Evolutionary conservation across 1,140 invertebrate species (phyloP).

Genomic region (Kradibia gibbosae): DNA sequence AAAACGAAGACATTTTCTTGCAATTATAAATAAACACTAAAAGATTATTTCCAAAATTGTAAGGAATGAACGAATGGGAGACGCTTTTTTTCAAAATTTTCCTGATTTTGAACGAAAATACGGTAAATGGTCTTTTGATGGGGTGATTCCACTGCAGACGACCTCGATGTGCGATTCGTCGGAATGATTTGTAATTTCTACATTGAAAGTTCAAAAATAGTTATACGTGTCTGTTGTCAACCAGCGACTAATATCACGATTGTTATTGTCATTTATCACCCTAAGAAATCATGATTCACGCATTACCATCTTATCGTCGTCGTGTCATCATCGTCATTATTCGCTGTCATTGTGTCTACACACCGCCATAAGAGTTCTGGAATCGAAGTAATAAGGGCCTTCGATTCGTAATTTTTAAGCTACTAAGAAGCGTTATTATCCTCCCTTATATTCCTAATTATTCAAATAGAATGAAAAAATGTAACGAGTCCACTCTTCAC

Average conservation of each 20-base stretch:
- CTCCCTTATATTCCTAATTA: constrained; percentile 39
- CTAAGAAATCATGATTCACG: constrained; percentile 51
- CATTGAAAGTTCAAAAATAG: constrained; percentile 25
- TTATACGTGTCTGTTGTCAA: constrained; percentile 33
- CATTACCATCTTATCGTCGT: constrained; percentile 49
- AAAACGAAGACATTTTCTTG: neutral
- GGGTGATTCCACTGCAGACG: neutral
- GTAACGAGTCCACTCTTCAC: constrained; percentile 2
- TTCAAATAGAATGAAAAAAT: constrained; percentile 26
- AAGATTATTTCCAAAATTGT: neutral
- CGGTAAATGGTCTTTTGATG: no score
- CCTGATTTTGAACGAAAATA: no score
- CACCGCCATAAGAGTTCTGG: constrained; percentile 50
- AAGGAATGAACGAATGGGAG: no score
- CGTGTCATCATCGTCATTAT: constrained; percentile 46
- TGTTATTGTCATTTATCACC: constrained; percentile 43
- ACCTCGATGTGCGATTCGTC: constrained; percentile 24
- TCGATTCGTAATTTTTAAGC: constrained; percentile 45
- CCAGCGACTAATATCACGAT: constrained; percentile 28
- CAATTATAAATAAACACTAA: neutral
- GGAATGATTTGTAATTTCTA: constrained; percentile 6
- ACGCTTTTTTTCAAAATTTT: no score
- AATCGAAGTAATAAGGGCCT: constrained; percentile 44
- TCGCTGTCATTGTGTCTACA: constrained; percentile 49
- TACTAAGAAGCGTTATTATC: constrained; percentile 43